Evolutionary conservation across 2,113 vertebrate genomes (phyloP).

Genomic region (Chloropsis cyanopogon): DNA sequence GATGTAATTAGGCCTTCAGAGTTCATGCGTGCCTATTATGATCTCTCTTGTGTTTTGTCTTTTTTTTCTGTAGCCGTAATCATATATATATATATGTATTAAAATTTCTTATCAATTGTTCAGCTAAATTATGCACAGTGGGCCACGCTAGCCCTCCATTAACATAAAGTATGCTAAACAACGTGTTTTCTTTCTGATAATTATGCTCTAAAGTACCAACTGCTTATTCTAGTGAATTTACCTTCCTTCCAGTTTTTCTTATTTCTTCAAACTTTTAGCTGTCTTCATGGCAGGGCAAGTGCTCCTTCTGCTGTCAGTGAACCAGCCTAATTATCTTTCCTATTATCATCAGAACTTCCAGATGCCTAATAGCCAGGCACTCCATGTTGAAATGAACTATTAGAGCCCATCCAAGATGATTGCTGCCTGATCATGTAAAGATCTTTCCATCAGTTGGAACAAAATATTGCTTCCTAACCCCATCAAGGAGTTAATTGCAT

Average conservation of each 20-base stretch:
- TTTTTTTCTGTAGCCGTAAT: slow-evolving; percentile 86
- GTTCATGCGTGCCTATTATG: slow-evolving; percentile 93
- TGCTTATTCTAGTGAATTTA: slow-evolving; percentile 82
- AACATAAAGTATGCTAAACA: slow-evolving; percentile 87
- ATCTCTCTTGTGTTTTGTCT: slow-evolving; percentile 84
- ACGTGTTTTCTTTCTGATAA: slow-evolving; percentile 80
- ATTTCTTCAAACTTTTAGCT: slow-evolving; percentile 69
- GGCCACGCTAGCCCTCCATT: slow-evolving; percentile 84
- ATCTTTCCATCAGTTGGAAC: neutral
- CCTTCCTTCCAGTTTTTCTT: slow-evolving; percentile 63
- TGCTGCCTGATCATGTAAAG: slow-evolving; percentile 24
- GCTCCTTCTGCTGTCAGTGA: slow-evolving; percentile 56
- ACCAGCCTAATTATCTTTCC: slow-evolving; percentile 57
- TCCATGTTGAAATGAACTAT: slow-evolving; percentile 34
- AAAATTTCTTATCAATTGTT: slow-evolving; percentile 87
- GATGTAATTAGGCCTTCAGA: slow-evolving; percentile 98
- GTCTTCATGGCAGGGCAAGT: slow-evolving; percentile 59
- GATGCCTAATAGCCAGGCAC: neutral
- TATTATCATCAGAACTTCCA: slow-evolving; percentile 30
- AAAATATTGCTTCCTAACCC: slow-evolving; percentile 39
- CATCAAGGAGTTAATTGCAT: slow-evolving; percentile 28
- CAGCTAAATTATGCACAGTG: slow-evolving; percentile 93
- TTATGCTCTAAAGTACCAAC: slow-evolving; percentile 83
- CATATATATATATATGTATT: slow-evolving; percentile 84
- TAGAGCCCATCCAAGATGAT: slow-evolving; percentile 4